Conservation (phyloP, 2,797 vertebrate species). For the Microcaecilia unicolor region DNA sequence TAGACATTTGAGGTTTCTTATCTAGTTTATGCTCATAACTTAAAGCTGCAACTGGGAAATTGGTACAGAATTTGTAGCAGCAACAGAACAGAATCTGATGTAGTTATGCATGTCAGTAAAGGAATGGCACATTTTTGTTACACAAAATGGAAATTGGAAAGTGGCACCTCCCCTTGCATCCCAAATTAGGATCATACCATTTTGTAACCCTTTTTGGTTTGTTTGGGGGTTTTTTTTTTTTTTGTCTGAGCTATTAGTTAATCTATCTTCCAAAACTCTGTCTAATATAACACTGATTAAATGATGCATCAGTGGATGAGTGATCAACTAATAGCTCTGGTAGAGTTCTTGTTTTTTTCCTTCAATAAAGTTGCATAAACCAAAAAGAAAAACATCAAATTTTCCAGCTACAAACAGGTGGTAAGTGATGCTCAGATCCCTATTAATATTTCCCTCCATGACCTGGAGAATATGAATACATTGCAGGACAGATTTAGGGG, state of each 20-base stretch:
- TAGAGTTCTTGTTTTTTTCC: slow-evolving; percentile 80
- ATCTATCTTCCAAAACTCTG: slow-evolving; percentile 83
- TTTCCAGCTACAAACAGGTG: too few species aligned
- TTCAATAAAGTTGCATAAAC: slow-evolving; percentile 98
- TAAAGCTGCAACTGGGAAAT: slow-evolving; percentile 63
- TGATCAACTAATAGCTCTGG: slow-evolving; percentile 88
- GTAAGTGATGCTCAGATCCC: too few species aligned
- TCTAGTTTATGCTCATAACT: slow-evolving; percentile 68
- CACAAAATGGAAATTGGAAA: slow-evolving; percentile 75
- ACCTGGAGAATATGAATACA: too few species aligned
- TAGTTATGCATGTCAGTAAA: slow-evolving; percentile 95
- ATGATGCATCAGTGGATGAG: slow-evolving; percentile 79
- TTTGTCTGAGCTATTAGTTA: slow-evolving; percentile 85
- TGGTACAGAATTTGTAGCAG: slow-evolving; percentile 74
- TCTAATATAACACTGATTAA: slow-evolving; percentile 94
- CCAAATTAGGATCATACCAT: slow-evolving; percentile 71
- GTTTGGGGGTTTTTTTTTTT: too few species aligned
- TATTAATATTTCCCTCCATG: too few species aligned
- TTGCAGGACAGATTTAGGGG: too few species aligned
- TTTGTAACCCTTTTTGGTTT: slow-evolving; percentile 59
- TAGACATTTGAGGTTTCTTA: slow-evolving; percentile 66
- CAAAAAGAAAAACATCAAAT: too few species aligned
- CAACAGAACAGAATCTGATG: slow-evolving; percentile 84
- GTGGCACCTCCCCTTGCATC: slow-evolving; percentile 70
- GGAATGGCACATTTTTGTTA: slow-evolving; percentile 83